Evolutionary conservation across 2,888 invertebrate genomes (phyloP).

Genomic region (Bembecia ichneumoniformis): DNA sequence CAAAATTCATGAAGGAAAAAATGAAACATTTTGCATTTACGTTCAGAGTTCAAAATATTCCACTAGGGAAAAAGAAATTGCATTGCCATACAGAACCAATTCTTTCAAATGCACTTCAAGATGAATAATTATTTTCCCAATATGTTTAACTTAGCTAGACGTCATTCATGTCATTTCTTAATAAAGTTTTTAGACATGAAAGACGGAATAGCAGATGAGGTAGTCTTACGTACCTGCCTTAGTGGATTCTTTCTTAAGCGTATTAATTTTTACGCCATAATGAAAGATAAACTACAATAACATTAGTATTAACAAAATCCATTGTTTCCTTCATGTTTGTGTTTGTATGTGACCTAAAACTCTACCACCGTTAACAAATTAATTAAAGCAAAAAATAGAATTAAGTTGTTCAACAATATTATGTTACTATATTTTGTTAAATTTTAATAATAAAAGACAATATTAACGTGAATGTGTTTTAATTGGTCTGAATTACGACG

Average conservation of each 20-base stretch:
- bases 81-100: too few species aligned
- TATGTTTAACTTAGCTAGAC: constrained; percentile 26
- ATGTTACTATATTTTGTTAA: constrained; percentile 56
- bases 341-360: constrained; percentile 4
- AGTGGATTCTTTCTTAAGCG: constrained; percentile 37
- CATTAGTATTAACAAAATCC: constrained; percentile 5
- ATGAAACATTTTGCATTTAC: constrained; percentile 35
- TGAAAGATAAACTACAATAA: constrained; percentile 25
- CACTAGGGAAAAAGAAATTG: neutral
- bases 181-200: constrained; percentile 31
- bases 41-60: constrained; percentile 11
- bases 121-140: constrained; percentile 4
- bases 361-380: constrained; percentile 36
- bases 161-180: constrained; percentile 35
- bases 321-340: constrained; percentile 10
- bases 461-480: constrained; percentile 22
- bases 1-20: constrained; percentile 9
- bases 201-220: constrained; percentile 36
- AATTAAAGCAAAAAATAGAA: constrained; percentile 38
- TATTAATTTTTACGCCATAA: constrained; percentile 48
- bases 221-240: constrained; percentile 21
- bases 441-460: constrained; percentile 68
- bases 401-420: constrained; percentile 53
- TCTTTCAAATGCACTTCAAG: too few species aligned
- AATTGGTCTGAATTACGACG: neutral